Evolutionary conservation across 2,888 invertebrate species (phyloP), one percentile per base, ranked within the genome.

Genomic region (Caenorhabditis drosophilae): DNA sequence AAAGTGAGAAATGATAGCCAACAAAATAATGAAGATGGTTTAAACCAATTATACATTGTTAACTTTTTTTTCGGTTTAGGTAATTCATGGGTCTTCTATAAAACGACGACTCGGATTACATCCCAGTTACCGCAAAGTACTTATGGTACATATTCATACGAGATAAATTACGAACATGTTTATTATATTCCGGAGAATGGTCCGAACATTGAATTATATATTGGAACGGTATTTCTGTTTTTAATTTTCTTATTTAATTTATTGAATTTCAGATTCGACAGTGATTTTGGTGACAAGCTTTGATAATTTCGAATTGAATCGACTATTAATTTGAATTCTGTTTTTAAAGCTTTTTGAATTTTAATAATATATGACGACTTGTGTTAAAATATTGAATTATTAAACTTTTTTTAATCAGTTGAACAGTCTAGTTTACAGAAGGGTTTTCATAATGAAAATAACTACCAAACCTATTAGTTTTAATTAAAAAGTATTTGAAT

Each of bases 101-200:
- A 40, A 18, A 11, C 2, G 20, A 40, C 40, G 18, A 40, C 18
- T 15, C 20, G 20, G 18, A 20, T 18, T 18, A 22, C 20, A 4
- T 20, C 4, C 20, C 40, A 18, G 2, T 18, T 40, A 18, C 40
- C 40, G 20, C 40, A 18, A 11, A 3, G 40, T 7, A 40, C 16
- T 9, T 40, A 40, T 11, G 20, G 20, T 7, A 40, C 40, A 18
- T 40, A 40, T 40, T 40, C 40, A 2, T 40, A 40, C n/a, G 40
- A 40, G 11, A 40, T 40, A n/a, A 42, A 22, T 12, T 9, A 4
- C 2, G 42, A 42, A 23, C 20, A 23, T 25, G 15, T 12, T 2
- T 42, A 18, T 20, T 25, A 23, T n/a, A 2, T 56, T 62, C 36
- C 56, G 36, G 15, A 46, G 23, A 34, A 27, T 16, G 9, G 50